Percentiles rank a stretch among this genome's conserved stretches.
Evolutionary conservation across 2,797 vertebrate species (phyloP).

Genomic region (Macroramphosus scolopax): DNA sequence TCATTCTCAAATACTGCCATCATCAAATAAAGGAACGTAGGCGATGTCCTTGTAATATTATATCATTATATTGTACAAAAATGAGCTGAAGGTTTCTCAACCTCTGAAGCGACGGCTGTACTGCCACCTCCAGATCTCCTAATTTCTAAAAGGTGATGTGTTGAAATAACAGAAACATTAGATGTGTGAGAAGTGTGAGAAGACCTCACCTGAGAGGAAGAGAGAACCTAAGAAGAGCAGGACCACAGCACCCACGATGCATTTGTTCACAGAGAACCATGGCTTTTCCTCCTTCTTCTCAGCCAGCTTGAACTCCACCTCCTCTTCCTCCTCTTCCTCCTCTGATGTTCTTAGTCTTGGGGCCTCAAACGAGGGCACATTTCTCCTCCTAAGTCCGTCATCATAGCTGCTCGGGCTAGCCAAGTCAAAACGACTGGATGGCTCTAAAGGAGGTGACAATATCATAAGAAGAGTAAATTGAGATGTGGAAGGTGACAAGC

Average conservation of each 20-base stretch:
- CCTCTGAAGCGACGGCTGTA: too few species aligned
- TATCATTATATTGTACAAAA: too few species aligned
- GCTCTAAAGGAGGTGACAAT: constrained; percentile 31
- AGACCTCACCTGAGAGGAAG: constrained; percentile 77
- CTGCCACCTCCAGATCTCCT: too few species aligned
- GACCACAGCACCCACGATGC: constrained; percentile 72
- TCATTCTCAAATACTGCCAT: constrained; percentile 6
- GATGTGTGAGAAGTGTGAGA: neutral
- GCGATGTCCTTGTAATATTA: too few species aligned
- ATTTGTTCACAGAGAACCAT: constrained; percentile 73
- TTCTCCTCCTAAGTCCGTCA: constrained; percentile 72
- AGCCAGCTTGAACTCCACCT: constrained; percentile 65
- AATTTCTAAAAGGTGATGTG: too few species aligned
- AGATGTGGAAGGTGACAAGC: constrained; percentile 6
- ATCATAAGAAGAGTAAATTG: neutral
- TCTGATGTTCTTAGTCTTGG: constrained; percentile 68
- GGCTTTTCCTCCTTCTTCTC: constrained; percentile 69
- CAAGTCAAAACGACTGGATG: constrained; percentile 32
- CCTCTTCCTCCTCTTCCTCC: constrained; percentile 77
- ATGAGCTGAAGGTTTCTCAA: too few species aligned
- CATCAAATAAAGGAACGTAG: constrained; percentile 6
- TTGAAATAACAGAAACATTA: neutral
- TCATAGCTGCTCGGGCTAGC: constrained; percentile 41
- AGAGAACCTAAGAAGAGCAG: constrained; percentile 80
- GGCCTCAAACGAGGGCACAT: constrained; percentile 47